Percentiles rank a stretch among this genome's conserved stretches.
These are phyloP conservation scores for Alitta virens DNA, from an alignment of 2,888 invertebrate genomes.

Conservation along the genomic window DNA sequence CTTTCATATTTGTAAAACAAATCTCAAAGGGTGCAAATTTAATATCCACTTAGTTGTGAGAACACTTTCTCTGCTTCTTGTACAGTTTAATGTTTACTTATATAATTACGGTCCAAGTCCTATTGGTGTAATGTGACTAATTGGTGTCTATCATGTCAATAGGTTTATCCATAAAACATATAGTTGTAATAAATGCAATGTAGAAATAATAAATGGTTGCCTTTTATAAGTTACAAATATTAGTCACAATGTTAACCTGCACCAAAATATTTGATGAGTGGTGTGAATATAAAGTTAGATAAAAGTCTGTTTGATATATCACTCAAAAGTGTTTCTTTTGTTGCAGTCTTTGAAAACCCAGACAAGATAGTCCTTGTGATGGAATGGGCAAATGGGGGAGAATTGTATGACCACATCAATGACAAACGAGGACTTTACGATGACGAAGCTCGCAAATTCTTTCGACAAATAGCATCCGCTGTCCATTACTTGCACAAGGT, in stretches of 20 bases:
- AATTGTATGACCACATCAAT: slow-evolving; percentile 94
- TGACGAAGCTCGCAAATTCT: slow-evolving; percentile 89
- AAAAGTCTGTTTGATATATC: background rate
- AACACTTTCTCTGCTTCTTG: too few species aligned
- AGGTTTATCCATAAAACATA: too few species aligned
- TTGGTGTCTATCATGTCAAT: too few species aligned
- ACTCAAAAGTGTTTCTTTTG: background rate
- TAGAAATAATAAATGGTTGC: too few species aligned
- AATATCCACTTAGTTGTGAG: too few species aligned
- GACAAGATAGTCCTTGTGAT: slow-evolving; percentile 99
- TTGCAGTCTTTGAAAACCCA: slow-evolving; percentile 95
- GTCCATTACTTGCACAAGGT: slow-evolving; percentile 95
- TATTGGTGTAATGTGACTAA: too few species aligned
- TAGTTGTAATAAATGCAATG: too few species aligned
- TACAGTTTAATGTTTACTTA: too few species aligned
- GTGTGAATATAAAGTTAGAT: background rate
- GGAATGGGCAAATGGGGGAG: slow-evolving; percentile 98
- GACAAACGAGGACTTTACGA: slow-evolving; percentile 83
- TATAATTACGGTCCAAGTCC: too few species aligned
- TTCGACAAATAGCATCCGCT: slow-evolving; percentile 93
- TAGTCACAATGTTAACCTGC: background rate
- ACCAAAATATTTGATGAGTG: too few species aligned
- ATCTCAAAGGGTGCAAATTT: too few species aligned
- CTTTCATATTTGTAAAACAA: too few species aligned
- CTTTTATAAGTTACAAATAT: background rate